Evolutionary conservation across 2,888 invertebrate species (phyloP).

Genomic region (Cephus nigrinus): DNA sequence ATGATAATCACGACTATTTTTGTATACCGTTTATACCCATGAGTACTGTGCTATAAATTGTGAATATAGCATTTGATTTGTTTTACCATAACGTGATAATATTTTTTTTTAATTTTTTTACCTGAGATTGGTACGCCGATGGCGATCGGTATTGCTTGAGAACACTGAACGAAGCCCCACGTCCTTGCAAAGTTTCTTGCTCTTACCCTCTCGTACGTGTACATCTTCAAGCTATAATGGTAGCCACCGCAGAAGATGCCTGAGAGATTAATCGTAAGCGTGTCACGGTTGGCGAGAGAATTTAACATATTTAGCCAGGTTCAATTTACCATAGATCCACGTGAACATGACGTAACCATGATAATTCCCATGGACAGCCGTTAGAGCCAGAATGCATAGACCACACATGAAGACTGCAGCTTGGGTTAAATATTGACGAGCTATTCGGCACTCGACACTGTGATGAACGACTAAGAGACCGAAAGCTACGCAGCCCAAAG

Average conservation of each 20-base stretch:
- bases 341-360: conserved; percentile 84
- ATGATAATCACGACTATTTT: too few relatives aligned
- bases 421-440: conserved; percentile 85
- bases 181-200: conserved; percentile 88
- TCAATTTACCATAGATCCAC: conserved; percentile 78
- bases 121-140: conserved; percentile 87
- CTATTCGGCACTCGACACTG: conserved; percentile 86
- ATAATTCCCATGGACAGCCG: conserved; percentile 81
- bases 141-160: conserved; percentile 86
- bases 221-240: conserved; percentile 89
- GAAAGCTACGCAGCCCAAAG: conserved; percentile 83
- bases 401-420: conserved; percentile 84
- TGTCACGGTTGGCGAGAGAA: background rate
- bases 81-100: too few relatives aligned
- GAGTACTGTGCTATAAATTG: too few relatives aligned
- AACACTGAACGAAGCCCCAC: conserved; percentile 90
- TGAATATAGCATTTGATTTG: too few relatives aligned
- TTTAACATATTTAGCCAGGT: background rate
- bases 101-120: conserved; percentile 52
- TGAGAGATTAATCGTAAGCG: conserved; percentile 50
- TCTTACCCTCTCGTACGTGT: conserved; percentile 87
- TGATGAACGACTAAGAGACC: conserved; percentile 86
- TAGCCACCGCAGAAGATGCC: conserved; percentile 90
- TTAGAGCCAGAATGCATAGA: conserved; percentile 80
- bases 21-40: too few relatives aligned